A percentile compares a stretch with the other conserved stretches of the same genome.
These are phyloP conservation scores for Sebastes fasciatus DNA, from an alignment of 2,113 vertebrate species.

Conservation along the genomic window DNA sequence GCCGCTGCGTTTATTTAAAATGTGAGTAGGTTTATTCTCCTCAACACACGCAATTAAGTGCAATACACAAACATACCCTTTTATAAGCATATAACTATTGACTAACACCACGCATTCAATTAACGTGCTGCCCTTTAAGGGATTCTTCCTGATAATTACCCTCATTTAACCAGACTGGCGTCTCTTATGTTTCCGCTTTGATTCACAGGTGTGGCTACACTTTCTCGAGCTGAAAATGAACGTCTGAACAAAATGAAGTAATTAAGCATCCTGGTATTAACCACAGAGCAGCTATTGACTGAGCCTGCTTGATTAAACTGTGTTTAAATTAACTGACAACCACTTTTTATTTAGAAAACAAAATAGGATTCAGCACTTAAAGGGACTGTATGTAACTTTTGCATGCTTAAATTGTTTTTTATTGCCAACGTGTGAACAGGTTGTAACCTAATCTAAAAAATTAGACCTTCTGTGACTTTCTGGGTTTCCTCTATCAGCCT, in stretches of 20 bases:
- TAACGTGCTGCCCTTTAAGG: neutral
- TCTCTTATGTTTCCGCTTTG: slow-evolving; percentile 13
- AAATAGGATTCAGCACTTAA: neutral
- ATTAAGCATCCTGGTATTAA: slow-evolving; percentile 35
- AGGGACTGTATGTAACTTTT: too few species aligned
- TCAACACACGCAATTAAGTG: neutral
- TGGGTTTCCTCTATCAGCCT: too few species aligned
- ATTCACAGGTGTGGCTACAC: slow-evolving; percentile 5
- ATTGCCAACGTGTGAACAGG: too few species aligned
- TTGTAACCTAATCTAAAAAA: too few species aligned
- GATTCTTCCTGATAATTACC: slow-evolving; percentile 14
- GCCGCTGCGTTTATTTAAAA: neutral
- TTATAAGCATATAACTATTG: neutral
- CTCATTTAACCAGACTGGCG: slow-evolving; percentile 12
- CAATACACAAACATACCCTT: neutral
- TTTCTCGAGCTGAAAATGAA: slow-evolving; percentile 7
- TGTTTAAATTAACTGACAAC: slow-evolving; percentile 21
- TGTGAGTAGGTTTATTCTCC: slow-evolving; percentile 5
- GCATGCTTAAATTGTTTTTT: too few species aligned
- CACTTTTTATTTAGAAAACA: slow-evolving; percentile 13
- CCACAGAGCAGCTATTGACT: neutral
- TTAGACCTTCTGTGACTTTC: too few species aligned
- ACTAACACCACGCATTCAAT: neutral
- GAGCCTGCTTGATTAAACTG: slow-evolving; percentile 9
- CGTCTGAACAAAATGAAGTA: slow-evolving; percentile 1